A percentile compares a stretch with the other conserved stretches of the same genome.
phyloP scores from a whole-genome alignment of 2,888 invertebrate species.

The Caradrina kadenii region DNA sequence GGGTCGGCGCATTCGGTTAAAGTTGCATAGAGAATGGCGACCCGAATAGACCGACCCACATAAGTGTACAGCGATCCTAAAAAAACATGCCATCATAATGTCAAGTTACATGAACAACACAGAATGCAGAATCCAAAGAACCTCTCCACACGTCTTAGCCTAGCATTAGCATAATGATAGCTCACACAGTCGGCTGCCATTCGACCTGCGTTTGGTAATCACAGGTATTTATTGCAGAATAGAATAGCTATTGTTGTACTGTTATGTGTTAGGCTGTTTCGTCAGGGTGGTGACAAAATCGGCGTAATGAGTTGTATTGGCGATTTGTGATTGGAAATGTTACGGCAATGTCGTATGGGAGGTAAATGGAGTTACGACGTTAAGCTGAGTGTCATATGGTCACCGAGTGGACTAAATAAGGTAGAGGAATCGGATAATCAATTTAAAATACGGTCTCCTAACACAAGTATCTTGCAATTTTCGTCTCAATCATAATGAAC shows the following conservation, averaged over 20 bases:
- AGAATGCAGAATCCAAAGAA: slow-evolving; percentile 4
- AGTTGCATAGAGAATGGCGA: too few species aligned
- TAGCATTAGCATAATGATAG: slow-evolving; percentile 48
- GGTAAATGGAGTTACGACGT: neutral
- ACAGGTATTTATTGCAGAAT: slow-evolving; percentile 47
- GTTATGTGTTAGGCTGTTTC: slow-evolving; percentile 45
- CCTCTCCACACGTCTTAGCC: slow-evolving; percentile 30
- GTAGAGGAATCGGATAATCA: too few species aligned
- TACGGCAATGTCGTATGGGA: slow-evolving; percentile 13
- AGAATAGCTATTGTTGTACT: slow-evolving; percentile 46
- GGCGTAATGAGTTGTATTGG: slow-evolving; percentile 12
- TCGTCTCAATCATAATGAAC: too few species aligned
- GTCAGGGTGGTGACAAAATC: slow-evolving; percentile 40
- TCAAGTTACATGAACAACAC: slow-evolving; percentile 31
- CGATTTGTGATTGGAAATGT: slow-evolving; percentile 33
- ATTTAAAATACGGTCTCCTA: too few species aligned
- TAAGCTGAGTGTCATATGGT: neutral
- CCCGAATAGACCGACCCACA: too few species aligned
- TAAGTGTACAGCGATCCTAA: too few species aligned
- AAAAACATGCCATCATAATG: slow-evolving; percentile 7
- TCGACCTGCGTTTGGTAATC: slow-evolving; percentile 57
- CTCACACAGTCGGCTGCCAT: slow-evolving; percentile 27
- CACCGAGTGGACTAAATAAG: too few species aligned
- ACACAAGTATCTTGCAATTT: too few species aligned
- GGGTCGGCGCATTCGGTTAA: too few species aligned